Base-by-base conservation (phyloP, 2,888 invertebrate species). In the Ectemnius continuus region DNA sequence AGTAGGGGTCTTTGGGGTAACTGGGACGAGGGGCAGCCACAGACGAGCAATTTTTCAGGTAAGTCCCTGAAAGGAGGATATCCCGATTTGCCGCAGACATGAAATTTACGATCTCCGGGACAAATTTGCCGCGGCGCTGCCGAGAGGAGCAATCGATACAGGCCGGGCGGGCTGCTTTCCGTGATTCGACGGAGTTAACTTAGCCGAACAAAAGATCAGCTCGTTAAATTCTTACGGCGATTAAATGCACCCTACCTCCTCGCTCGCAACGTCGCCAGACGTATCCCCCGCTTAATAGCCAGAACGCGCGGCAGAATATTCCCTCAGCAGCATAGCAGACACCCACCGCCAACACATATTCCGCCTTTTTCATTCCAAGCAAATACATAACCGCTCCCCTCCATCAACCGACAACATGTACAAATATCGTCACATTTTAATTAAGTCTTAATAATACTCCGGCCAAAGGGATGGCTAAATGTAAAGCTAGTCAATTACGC, bases 171-270 rank as follows among this genome's bases (percentile, higher is more conserved):
- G 46, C 16, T 16, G 46, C 16, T 16, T 14, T 36, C 61, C 46
- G 58, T 8, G 48, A 70, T 76, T 69, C 46, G 16, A 18, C 36
- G 36, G 52, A 20, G 64, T 18, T 23, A 36, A 28, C 6, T 57
- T 60, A 26, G 2, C n/a, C 23, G 23, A 18, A 6, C 36, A 61
- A 47, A 48, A 75, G 56, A 75, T 73, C 67, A 62, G 20, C 61
- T 81, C 60, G 60, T 81, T 75, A 81, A 79, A 79, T 73, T 81
- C 57, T 73, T 61, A 66, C 58, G 52, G 28, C 73, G 61, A 70
- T 73, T 81, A 79, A 79, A 68, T 60, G 58, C 60, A 60, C 16
- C 59, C 66, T 64, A 60, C 58, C 46, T 26, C 52, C 64, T 47
- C 61, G 52, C 11, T 36, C 36, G 36, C 36, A 36, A 36, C 36